Evolutionary conservation across 2,797 vertebrate genomes (phyloP).

Genomic region (Salmo trutta): DNA sequence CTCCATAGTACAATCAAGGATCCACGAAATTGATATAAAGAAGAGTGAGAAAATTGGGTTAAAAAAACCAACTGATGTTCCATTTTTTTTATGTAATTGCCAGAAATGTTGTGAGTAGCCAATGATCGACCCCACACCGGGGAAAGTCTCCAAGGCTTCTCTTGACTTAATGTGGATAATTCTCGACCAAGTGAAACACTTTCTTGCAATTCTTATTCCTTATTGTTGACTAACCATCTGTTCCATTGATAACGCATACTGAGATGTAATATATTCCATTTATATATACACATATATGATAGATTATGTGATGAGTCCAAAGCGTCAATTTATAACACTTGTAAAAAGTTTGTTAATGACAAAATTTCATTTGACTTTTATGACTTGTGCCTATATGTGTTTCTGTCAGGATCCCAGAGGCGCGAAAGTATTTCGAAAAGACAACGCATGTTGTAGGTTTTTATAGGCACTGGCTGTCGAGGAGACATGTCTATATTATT

Average conservation of each 20-base stretch:
- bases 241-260: conserved; percentile 83
- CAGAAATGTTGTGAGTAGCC: too few relatives aligned
- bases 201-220: conserved; percentile 67
- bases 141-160: conserved; percentile 59
- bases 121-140: not conserved
- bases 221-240: conserved; percentile 81
- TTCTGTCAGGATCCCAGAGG: conserved; percentile 78
- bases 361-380: conserved; percentile 78
- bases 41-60: conserved; percentile 18
- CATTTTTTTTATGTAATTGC: conserved; percentile 1
- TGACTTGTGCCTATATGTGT: conserved; percentile 96
- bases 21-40: conserved; percentile 40
- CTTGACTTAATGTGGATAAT: conserved; percentile 61
- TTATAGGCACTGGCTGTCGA: conserved; percentile 97
- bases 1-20: conserved; percentile 50
- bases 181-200: conserved; percentile 62
- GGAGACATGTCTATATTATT: conserved; percentile 96
- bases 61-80: conserved; percentile 1
- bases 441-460: conserved; percentile 86
- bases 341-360: conserved; percentile 90
- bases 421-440: conserved; percentile 77
- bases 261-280: conserved; percentile 85
- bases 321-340: conserved; percentile 81
- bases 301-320: conserved; percentile 74
- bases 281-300: conserved; percentile 74